Conservation (phyloP, 2,888 invertebrate species). For the Pristionchus arcanus region DNA sequence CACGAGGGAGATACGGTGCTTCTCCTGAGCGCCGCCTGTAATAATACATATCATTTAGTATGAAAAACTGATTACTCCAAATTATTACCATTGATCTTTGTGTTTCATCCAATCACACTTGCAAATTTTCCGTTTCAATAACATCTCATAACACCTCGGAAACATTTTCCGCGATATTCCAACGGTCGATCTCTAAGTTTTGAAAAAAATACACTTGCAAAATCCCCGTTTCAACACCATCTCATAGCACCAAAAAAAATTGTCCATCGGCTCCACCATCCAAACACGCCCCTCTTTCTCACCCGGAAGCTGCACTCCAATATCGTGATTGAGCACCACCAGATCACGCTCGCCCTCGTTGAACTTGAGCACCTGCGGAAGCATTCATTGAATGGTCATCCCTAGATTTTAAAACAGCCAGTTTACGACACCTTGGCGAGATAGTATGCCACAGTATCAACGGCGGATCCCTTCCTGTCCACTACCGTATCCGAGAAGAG, state of each 20-base stretch:
- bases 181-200: neutral
- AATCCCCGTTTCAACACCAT: neutral
- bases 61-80: neutral
- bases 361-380: conserved; percentile 70
- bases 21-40: conserved; percentile 83
- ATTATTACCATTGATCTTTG: neutral
- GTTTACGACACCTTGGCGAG: conserved; percentile 75
- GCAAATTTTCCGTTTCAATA: neutral
- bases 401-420: neutral
- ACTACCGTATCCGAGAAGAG: conserved; percentile 89
- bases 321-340: conserved; percentile 93
- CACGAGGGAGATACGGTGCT: conserved; percentile 88
- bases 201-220: no score
- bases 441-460: conserved; percentile 94
- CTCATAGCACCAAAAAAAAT: neutral
- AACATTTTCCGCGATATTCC: conserved; percentile 54
- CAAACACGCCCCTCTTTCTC: conserved; percentile 53
- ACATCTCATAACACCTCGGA: neutral
- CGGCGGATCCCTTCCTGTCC: conserved; percentile 88
- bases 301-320: conserved; percentile 94
- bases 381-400: neutral
- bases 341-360: conserved; percentile 90
- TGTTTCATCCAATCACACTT: no score
- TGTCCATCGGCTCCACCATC: neutral
- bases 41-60: neutral